phyloP scores from a whole-genome alignment of 2,797 vertebrate genomes.

The Xerus rutilus region DNA sequence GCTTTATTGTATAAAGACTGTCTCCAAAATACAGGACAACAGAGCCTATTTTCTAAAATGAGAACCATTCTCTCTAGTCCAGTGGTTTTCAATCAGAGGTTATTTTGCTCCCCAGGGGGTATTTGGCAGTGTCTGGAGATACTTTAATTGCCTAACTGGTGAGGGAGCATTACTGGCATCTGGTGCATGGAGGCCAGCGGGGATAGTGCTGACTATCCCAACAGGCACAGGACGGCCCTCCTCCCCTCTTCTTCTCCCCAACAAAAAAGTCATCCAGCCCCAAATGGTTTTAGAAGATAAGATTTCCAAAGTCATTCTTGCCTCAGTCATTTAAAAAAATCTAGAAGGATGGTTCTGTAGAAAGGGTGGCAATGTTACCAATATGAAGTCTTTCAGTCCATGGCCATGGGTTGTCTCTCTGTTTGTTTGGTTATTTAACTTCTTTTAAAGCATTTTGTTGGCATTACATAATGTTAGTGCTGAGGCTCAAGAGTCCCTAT shows the following conservation, averaged over 20 bases:
- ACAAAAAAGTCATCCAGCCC: not conserved
- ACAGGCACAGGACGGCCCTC: not conserved
- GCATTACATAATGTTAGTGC: not conserved
- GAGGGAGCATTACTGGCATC: not conserved
- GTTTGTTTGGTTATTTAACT: too few relatives aligned
- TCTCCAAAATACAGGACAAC: conserved; percentile 2
- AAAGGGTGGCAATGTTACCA: too few relatives aligned
- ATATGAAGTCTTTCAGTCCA: too few relatives aligned
- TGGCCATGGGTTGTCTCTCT: too few relatives aligned
- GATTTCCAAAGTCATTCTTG: too few relatives aligned
- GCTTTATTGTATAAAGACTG: not conserved
- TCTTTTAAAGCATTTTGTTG: too few relatives aligned
- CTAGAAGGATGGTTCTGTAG: too few relatives aligned
- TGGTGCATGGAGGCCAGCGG: not conserved
- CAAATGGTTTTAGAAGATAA: not conserved
- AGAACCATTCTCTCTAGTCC: not conserved
- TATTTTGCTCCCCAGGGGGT: not conserved
- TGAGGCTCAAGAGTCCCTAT: not conserved
- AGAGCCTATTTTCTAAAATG: conserved; percentile 38
- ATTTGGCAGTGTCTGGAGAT: not conserved
- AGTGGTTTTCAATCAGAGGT: conserved; percentile 12
- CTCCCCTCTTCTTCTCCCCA: not conserved
- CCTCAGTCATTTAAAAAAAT: too few relatives aligned
- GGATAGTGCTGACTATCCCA: not conserved
- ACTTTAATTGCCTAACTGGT: conserved; percentile 28